Conservation (phyloP, 2,113 vertebrate species). For the Platysternon megacephalum region DNA sequence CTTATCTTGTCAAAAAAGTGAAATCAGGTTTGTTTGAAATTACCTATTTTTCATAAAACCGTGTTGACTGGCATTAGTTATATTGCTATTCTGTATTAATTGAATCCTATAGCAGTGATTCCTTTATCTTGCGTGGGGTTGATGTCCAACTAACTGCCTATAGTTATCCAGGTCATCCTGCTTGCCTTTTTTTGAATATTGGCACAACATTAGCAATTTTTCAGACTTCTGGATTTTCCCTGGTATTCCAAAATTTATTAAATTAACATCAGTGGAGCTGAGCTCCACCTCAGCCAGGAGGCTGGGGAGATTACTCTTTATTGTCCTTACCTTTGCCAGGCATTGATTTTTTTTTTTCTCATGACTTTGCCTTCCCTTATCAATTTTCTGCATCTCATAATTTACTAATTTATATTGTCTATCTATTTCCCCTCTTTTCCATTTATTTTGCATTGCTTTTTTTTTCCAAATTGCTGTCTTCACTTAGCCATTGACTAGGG, state of each 20-base stretch:
- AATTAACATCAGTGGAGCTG: not conserved
- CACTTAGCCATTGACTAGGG: not conserved
- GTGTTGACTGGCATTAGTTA: not conserved
- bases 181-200: not conserved
- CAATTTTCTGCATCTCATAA: not conserved
- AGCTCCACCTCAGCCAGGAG: not conserved
- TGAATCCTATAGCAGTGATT: not conserved
- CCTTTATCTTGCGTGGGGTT: not conserved
- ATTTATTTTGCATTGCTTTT: not conserved
- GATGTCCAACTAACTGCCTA: not conserved
- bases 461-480: no score
- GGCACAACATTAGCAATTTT: not conserved
- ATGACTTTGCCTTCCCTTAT: not conserved
- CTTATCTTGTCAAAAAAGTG: not conserved
- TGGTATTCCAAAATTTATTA: not conserved
- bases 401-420: not conserved
- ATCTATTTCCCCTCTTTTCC: not conserved
- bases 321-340: not conserved
- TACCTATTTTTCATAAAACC: not conserved
- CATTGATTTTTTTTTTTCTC: not conserved
- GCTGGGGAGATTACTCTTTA: no score
- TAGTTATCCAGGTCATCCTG: not conserved
- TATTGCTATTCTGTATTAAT: not conserved
- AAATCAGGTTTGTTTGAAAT: accelerated
- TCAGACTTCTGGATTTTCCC: not conserved